These are phyloP conservation scores for Xestia xanthographa DNA, from an alignment of 2,888 invertebrate species.

Conservation along the genomic window DNA sequence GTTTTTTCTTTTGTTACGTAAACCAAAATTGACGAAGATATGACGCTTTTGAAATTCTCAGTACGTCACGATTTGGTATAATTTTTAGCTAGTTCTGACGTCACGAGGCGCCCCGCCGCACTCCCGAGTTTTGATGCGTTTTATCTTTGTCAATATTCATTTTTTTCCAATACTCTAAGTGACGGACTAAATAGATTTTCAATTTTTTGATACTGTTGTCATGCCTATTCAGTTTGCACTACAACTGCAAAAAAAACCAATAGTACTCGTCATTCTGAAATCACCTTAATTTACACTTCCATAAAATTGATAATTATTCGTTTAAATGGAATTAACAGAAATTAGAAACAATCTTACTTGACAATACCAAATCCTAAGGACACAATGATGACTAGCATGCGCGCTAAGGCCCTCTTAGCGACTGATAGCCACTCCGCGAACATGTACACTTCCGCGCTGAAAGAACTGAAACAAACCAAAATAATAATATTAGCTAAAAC, in stretches of 20 bases:
- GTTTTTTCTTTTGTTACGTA: no score
- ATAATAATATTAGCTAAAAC: neutral
- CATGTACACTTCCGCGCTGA: slow-evolving; percentile 92
- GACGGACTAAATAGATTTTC: no score
- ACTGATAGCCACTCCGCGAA: slow-evolving; percentile 98
- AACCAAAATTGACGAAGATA: no score
- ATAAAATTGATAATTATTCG: neutral
- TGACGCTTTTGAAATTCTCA: no score
- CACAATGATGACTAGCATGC: slow-evolving; percentile 98
- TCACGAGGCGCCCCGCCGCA: no score
- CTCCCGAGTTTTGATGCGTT: no score
- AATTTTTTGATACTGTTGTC: no score
- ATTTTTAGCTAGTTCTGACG: no score
- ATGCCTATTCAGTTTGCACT: neutral
- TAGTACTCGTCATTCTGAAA: neutral
- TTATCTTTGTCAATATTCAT: no score
- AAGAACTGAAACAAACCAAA: slow-evolving; percentile 73
- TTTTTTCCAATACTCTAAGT: no score
- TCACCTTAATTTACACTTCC: neutral
- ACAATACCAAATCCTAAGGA: slow-evolving; percentile 99
- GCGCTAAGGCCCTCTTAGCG: slow-evolving; percentile 96
- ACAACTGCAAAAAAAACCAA: neutral
- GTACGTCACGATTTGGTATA: no score
- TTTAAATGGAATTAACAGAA: neutral
- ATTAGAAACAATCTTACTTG: slow-evolving; percentile 91